These are phyloP conservation scores for Priocnemis perturbator DNA, from an alignment of 2,888 invertebrate genomes.

Conservation along the genomic window DNA sequence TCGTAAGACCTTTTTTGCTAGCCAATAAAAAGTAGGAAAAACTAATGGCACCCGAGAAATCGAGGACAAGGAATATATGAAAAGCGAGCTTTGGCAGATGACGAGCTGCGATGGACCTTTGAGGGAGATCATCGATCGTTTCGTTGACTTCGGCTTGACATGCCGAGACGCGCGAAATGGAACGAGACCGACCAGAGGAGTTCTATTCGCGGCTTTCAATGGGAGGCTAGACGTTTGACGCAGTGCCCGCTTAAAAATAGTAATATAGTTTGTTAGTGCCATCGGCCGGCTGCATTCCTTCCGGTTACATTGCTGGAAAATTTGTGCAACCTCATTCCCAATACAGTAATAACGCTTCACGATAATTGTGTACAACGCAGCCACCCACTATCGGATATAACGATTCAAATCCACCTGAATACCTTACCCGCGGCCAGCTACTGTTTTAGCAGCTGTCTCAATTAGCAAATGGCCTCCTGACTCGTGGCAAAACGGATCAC, in stretches of 20 bases:
- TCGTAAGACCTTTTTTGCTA: too few species aligned
- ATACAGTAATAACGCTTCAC: too few species aligned
- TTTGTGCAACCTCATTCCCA: too few species aligned
- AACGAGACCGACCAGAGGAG: constrained; percentile 21
- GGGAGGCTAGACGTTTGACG: constrained; percentile 57
- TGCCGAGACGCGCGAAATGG: constrained; percentile 6
- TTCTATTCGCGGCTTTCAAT: constrained; percentile 66
- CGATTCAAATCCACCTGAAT: too few species aligned
- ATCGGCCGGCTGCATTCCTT: too few species aligned
- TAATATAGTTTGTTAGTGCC: constrained; percentile 5
- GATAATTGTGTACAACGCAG: too few species aligned
- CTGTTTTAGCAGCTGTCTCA: too few species aligned
- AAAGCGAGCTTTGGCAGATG: not conserved
- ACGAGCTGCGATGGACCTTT: too few species aligned
- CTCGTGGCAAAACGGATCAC: not conserved
- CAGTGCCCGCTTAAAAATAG: constrained; percentile 63
- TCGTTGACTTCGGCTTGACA: not conserved
- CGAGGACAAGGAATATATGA: constrained; percentile 1
- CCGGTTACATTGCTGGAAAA: too few species aligned
- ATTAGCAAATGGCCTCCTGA: too few species aligned
- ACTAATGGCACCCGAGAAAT: not conserved
- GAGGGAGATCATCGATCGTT: constrained; percentile 1
- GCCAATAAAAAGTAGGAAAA: not conserved
- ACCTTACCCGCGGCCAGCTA: too few species aligned
- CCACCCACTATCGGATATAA: too few species aligned